A percentile compares a stretch with the other conserved stretches of the same genome.
These are phyloP conservation scores for Nipponia nippon DNA, from an alignment of 2,113 vertebrate species.

Conservation along the genomic window DNA sequence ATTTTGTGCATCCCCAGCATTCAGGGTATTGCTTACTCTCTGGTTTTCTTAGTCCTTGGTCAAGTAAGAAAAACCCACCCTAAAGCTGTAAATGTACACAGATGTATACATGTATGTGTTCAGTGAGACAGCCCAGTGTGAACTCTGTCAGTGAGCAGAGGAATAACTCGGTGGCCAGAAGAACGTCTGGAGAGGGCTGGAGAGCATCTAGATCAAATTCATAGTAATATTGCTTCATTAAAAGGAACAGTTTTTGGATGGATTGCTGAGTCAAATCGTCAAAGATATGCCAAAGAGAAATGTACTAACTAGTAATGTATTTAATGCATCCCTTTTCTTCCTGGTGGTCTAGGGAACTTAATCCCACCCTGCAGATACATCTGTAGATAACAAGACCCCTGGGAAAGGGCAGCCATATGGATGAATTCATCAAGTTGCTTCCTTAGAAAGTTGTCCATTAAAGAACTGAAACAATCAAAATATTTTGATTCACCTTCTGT, in stretches of 20 bases:
- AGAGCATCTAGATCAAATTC: background rate
- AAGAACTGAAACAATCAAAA: background rate
- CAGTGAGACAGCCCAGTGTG: background rate
- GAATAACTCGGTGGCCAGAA: background rate
- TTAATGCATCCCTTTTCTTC: background rate
- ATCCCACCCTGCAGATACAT: background rate
- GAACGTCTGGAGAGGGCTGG: background rate
- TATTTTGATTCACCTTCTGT: background rate
- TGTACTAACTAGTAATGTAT: background rate
- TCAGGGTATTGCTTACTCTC: background rate
- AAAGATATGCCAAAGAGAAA: background rate
- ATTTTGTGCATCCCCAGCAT: background rate
- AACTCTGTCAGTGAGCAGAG: background rate
- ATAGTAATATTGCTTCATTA: background rate
- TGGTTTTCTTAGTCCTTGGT: background rate
- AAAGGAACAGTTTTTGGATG: background rate
- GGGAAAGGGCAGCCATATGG: background rate
- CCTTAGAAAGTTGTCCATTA: background rate
- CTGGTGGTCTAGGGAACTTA: background rate
- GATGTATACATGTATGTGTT: background rate
- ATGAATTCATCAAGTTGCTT: background rate
- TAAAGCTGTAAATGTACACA: background rate
- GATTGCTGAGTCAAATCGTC: background rate
- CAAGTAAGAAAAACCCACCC: background rate
- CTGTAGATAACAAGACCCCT: background rate